A percentile compares a stretch with the other conserved stretches of the same genome.
phyloP scores from a whole-genome alignment of 2,113 vertebrate genomes.

The Tautogolabrus adspersus region DNA sequence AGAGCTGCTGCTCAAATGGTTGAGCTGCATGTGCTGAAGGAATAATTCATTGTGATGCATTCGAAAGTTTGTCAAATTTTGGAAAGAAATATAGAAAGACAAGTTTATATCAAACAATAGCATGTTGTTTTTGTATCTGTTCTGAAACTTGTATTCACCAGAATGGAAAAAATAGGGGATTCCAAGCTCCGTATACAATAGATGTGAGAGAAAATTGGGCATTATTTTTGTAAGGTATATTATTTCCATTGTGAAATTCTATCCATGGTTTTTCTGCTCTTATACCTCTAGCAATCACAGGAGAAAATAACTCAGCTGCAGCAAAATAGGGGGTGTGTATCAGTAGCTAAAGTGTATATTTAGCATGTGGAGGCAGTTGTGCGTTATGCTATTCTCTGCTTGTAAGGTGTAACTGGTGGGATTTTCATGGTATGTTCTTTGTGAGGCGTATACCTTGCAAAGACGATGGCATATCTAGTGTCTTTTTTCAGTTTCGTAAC shows the following conservation, averaged over 20 bases:
- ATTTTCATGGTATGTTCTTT: background rate
- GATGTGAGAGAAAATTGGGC: background rate
- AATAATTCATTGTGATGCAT: too few relatives aligned
- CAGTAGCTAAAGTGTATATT: background rate
- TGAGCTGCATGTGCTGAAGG: too few relatives aligned
- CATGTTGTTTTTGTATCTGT: too few relatives aligned
- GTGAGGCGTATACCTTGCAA: too few relatives aligned
- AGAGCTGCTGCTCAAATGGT: background rate
- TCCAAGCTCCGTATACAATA: background rate
- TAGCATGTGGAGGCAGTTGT: background rate
- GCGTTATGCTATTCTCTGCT: background rate
- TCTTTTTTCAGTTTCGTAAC: background rate
- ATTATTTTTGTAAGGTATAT: background rate
- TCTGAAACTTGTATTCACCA: background rate
- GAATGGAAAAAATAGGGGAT: background rate
- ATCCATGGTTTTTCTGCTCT: background rate
- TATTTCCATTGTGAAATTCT: slow-evolving; percentile 2
- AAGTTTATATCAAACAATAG: too few relatives aligned
- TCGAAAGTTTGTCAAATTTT: too few relatives aligned
- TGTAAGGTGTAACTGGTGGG: background rate
- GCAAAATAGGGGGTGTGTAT: background rate
- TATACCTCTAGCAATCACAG: background rate
- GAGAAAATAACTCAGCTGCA: background rate
- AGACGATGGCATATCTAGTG: too few relatives aligned
- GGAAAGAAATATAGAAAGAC: too few relatives aligned